Conservation (phyloP, 2,113 vertebrate species). For the Brevimyrus niger region DNA sequence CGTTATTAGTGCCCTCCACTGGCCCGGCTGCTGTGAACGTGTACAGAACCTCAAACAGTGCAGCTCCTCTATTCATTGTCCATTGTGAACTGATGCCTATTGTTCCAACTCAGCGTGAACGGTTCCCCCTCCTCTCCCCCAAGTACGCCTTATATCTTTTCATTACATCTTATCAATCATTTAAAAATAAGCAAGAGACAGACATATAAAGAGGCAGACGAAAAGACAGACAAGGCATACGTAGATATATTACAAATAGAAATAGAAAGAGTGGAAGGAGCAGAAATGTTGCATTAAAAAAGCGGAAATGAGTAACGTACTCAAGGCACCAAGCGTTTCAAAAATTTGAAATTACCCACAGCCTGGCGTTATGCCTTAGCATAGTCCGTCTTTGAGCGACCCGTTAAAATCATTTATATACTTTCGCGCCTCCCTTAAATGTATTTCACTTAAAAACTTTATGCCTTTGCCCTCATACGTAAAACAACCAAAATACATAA, state of each 20-base stretch:
- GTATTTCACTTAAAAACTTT: background rate
- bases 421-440: conserved; percentile 6
- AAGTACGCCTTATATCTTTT: conserved; percentile 30
- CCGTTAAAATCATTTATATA: background rate
- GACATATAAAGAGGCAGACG: background rate
- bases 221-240: conserved; percentile 1
- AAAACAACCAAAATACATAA: background rate
- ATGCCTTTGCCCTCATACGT: background rate
- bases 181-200: conserved; percentile 18
- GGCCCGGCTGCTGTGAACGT: conserved; percentile 39
- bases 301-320: conserved; percentile 11
- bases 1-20: conserved; percentile 36
- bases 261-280: background rate
- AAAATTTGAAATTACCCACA: background rate
- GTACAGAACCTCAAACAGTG: conserved; percentile 51
- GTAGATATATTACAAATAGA: background rate
- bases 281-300: background rate
- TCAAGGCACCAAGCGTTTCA: conserved; percentile 5
- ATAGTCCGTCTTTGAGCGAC: background rate
- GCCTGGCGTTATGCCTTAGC: background rate
- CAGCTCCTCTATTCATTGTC: conserved; percentile 42
- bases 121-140: conserved; percentile 32
- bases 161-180: conserved; percentile 9
- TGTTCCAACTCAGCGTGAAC: conserved; percentile 47
- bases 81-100: conserved; percentile 47